phyloP scores from a whole-genome alignment of 2,888 invertebrate genomes.

The Mesoligia furuncula region DNA sequence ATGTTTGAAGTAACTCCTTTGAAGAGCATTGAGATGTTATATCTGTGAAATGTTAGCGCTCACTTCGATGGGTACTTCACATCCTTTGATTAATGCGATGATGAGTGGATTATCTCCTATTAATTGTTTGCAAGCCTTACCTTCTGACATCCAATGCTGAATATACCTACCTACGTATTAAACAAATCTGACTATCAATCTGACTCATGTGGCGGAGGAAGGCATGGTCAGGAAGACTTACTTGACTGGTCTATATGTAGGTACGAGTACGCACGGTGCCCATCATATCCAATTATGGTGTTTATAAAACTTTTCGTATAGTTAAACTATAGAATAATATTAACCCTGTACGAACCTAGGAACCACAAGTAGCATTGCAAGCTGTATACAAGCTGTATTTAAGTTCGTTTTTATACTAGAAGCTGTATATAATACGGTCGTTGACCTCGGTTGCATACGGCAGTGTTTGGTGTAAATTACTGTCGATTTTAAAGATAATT shows the following conservation, averaged over 20 bases:
- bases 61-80: conserved; percentile 27
- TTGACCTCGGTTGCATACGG: no score
- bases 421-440: no score
- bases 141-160: neutral
- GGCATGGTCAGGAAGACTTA: no score
- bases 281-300: neutral
- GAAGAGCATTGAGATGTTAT: conserved; percentile 63
- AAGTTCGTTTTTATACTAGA: no score
- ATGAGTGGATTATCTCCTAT: conserved; percentile 7
- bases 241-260: neutral
- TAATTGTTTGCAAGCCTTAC: conserved; percentile 12
- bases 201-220: neutral
- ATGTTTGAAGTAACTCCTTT: conserved; percentile 69
- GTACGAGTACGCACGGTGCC: neutral
- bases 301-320: neutral
- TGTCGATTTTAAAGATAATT: no score
- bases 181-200: neutral
- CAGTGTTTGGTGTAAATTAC: no score
- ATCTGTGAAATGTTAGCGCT: conserved; percentile 47
- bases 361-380: no score
- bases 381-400: no score
- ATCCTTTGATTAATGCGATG: conserved; percentile 23
- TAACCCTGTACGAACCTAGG: neutral
- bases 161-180: neutral
- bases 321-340: neutral